Evolutionary conservation across 2,888 invertebrate species (phyloP).

Genomic region (Leptinotarsa rubiginosa): DNA sequence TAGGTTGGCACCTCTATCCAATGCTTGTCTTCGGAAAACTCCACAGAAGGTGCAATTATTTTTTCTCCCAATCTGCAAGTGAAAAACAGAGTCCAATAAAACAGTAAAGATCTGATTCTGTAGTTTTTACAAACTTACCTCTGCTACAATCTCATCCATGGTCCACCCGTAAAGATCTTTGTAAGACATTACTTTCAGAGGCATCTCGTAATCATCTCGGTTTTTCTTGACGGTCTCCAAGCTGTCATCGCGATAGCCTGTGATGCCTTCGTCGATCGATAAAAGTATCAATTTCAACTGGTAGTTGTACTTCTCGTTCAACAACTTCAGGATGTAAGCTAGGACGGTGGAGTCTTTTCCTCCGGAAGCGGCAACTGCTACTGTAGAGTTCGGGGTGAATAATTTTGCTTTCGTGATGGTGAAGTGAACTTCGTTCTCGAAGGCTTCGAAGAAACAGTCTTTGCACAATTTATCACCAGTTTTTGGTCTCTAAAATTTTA

Average conservation of each 20-base stretch:
- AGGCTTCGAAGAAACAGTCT: slow-evolving; percentile 92
- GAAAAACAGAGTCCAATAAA: too few species aligned
- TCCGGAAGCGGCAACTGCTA: slow-evolving; percentile 94
- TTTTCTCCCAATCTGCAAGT: slow-evolving; percentile 77
- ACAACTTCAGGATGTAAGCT: slow-evolving; percentile 89
- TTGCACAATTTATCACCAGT: slow-evolving; percentile 93
- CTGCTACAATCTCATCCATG: slow-evolving; percentile 96
- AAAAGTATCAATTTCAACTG: slow-evolving; percentile 89
- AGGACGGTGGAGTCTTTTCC: slow-evolving; percentile 98
- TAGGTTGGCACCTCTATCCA: slow-evolving; percentile 93
- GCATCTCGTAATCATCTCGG: slow-evolving; percentile 91
- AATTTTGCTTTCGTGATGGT: slow-evolving; percentile 86
- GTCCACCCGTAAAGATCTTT: slow-evolving; percentile 99
- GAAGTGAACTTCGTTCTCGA: slow-evolving; percentile 94
- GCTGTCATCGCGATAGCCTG: slow-evolving; percentile 95
- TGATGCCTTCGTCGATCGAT: slow-evolving; percentile 99
- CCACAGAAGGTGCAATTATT: slow-evolving; percentile 98
- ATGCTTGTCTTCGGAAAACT: slow-evolving; percentile 93
- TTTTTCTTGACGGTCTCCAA: slow-evolving; percentile 96
- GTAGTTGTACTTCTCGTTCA: slow-evolving; percentile 92
- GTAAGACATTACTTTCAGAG: slow-evolving; percentile 94
- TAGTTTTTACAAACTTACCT: too few species aligned
- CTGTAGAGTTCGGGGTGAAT: slow-evolving; percentile 85
- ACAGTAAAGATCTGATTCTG: too few species aligned
- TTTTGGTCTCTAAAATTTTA: slow-evolving; percentile 80